phyloP scores from a whole-genome alignment of 2,888 invertebrate genomes.

The Chrysina gloriosa region DNA sequence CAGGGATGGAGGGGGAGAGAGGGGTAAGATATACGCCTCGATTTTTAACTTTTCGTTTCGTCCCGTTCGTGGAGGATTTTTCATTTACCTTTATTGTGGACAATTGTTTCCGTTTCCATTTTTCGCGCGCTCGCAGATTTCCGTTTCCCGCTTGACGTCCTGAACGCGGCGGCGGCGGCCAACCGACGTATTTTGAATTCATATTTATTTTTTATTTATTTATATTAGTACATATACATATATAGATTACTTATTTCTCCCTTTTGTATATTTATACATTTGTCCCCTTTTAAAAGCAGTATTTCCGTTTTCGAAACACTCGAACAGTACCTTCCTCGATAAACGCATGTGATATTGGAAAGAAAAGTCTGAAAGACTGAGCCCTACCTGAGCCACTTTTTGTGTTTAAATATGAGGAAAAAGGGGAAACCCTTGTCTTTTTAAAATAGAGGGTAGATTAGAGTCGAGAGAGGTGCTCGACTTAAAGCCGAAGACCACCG shows the following conservation, averaged over 20 bases:
- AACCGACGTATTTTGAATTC: not conserved
- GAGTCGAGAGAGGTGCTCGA: not conserved
- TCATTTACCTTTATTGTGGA: conserved; percentile 4
- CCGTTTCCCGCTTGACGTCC: not conserved
- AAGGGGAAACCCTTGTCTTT: too few species aligned
- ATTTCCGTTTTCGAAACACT: not conserved
- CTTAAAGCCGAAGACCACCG: not conserved
- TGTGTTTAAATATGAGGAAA: too few species aligned
- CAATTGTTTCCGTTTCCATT: not conserved
- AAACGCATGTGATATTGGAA: too few species aligned
- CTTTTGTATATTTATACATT: not conserved
- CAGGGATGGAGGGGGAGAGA: too few species aligned
- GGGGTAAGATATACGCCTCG: not conserved
- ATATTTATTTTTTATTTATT: conserved; percentile 14
- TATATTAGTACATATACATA: not conserved
- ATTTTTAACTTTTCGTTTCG: conserved; percentile 1
- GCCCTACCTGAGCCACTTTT: too few species aligned
- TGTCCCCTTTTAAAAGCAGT: not conserved
- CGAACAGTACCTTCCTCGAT: too few species aligned
- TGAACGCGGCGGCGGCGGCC: not conserved
- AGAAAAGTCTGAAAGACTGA: too few species aligned
- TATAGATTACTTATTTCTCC: not conserved
- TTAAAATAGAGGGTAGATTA: too few species aligned
- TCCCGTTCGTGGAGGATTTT: not conserved
- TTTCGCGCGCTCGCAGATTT: not conserved